These are phyloP conservation scores for Lateolabrax maculatus DNA, from an alignment of 2,797 vertebrate genomes.

Conservation along the genomic window DNA sequence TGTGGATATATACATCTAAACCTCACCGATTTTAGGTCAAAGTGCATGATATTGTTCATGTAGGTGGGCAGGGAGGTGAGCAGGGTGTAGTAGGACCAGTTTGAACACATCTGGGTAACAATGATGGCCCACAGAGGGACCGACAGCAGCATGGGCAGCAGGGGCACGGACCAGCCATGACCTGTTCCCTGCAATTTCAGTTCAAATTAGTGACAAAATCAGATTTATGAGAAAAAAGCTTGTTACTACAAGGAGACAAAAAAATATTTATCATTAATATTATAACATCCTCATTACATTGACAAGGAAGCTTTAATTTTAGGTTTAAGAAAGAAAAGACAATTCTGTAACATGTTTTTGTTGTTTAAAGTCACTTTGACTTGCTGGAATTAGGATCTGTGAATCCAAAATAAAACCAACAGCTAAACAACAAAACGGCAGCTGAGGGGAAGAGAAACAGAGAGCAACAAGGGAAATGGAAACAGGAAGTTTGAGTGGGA, in stretches of 20 bases:
- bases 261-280: background rate
- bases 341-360: background rate
- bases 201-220: background rate
- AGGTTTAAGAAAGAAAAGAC: background rate
- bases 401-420: background rate
- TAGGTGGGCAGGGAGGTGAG: slow-evolving; percentile 90
- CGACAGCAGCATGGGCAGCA: slow-evolving; percentile 85
- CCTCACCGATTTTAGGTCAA: slow-evolving; percentile 88
- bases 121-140: slow-evolving; percentile 91
- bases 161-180: slow-evolving; percentile 87
- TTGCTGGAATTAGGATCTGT: background rate
- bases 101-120: slow-evolving; percentile 88
- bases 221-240: background rate
- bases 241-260: background rate
- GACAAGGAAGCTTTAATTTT: background rate
- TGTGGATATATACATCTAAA: too few relatives aligned
- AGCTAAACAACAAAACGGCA: background rate
- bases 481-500: slow-evolving; percentile 40
- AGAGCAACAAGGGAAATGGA: background rate
- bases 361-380: background rate
- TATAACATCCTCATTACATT: background rate
- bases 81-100: slow-evolving; percentile 91
- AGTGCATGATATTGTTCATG: slow-evolving; percentile 88
- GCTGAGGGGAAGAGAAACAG: background rate
- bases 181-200: slow-evolving; percentile 78